A percentile compares a stretch with the other conserved stretches of the same genome.
Conservation (phyloP, 2,888 invertebrate species). For the Xestia ashworthii region DNA sequence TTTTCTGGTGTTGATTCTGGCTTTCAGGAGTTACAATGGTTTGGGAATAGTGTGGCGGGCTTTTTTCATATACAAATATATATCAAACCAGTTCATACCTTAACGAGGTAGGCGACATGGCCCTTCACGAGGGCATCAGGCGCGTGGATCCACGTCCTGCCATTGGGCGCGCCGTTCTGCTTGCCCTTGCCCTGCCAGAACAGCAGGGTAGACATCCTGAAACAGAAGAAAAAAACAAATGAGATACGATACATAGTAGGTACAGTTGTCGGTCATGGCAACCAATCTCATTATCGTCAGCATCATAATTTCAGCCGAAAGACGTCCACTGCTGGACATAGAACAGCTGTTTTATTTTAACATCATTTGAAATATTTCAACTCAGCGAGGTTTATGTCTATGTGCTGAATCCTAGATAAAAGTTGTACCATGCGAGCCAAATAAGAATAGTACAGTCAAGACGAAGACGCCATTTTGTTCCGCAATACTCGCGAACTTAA, state of each 20-base stretch:
- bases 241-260: not conserved
- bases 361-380: not conserved
- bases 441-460: no score
- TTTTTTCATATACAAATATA: no score
- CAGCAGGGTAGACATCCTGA: conserved; percentile 92
- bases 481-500: no score
- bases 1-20: no score
- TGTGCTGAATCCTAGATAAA: not conserved
- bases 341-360: no score
- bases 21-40: no score
- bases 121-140: conserved; percentile 98
- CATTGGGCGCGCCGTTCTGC: conserved; percentile 85
- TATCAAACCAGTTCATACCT: conserved; percentile 90
- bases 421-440: no score
- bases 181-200: conserved; percentile 92
- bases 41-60: no score
- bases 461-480: no score
- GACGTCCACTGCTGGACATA: no score
- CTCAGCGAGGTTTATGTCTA: not conserved
- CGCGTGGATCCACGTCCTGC: conserved; percentile 96
- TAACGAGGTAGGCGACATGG: conserved; percentile 99
- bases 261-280: not conserved
- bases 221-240: conserved; percentile 69
- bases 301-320: no score
- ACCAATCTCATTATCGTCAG: no score